A percentile compares a stretch with the other conserved stretches of the same genome.
These are phyloP conservation scores for Gymnobelideus leadbeateri DNA, from an alignment of 2,113 vertebrate genomes.

Conservation along the genomic window DNA sequence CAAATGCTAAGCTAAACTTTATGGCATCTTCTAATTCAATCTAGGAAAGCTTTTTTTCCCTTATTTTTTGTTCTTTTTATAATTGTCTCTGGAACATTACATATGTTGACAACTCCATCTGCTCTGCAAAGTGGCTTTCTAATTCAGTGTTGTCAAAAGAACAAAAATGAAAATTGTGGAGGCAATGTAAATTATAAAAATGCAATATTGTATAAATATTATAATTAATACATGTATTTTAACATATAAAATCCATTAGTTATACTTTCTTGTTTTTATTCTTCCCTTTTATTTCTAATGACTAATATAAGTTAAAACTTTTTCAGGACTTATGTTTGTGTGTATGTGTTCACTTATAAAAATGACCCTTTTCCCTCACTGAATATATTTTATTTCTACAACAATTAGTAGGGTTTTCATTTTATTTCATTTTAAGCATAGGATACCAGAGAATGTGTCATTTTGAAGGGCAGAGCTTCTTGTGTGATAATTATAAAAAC, in stretches of 20 bases:
- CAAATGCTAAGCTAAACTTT: conserved; percentile 3
- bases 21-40: neutral
- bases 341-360: neutral
- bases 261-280: neutral
- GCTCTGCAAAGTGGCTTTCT: conserved; percentile 34
- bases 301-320: neutral
- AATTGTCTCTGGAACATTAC: conserved; percentile 47
- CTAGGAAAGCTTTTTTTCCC: conserved; percentile 20
- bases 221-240: conserved; percentile 31
- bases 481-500: neutral
- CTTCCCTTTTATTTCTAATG: neutral
- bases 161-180: neutral
- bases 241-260: neutral
- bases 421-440: neutral
- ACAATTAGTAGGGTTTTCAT: neutral
- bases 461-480: neutral
- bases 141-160: conserved; percentile 34
- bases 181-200: conserved; percentile 29
- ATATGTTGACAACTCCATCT: conserved; percentile 48
- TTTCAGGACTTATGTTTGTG: neutral
- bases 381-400: neutral
- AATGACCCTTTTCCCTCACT: neutral
- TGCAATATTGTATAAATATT: conserved; percentile 48
- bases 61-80: conserved; percentile 26
- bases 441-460: neutral